These are phyloP conservation scores for Dione vanillae DNA, from an alignment of 2,888 invertebrate genomes.

Conservation along the genomic window DNA sequence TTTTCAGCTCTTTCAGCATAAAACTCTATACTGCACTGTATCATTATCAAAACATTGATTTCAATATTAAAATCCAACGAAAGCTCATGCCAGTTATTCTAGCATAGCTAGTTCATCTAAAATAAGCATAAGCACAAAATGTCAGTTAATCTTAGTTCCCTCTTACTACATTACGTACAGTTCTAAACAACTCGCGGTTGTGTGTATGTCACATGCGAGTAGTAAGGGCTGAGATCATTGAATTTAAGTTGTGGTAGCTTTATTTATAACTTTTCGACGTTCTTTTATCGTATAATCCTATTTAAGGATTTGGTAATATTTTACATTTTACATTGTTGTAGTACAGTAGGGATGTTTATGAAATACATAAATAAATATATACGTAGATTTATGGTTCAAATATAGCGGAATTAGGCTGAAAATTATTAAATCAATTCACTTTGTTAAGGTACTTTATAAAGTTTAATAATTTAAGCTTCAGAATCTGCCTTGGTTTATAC, in stretches of 20 bases:
- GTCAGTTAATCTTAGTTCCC: constrained; percentile 55
- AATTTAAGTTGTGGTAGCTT: not conserved
- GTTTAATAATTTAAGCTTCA: no score
- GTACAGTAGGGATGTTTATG: not conserved
- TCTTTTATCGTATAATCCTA: not conserved
- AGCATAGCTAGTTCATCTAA: constrained; percentile 44
- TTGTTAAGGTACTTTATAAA: no score
- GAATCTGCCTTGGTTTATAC: no score
- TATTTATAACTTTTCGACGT: constrained; percentile 3
- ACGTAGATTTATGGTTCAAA: not conserved
- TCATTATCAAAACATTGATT: not conserved
- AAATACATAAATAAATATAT: no score
- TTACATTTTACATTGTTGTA: not conserved
- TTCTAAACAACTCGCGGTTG: constrained; percentile 13
- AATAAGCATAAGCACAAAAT: constrained; percentile 55
- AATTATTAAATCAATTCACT: no score
- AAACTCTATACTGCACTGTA: no score
- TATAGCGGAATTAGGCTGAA: no score
- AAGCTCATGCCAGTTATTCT: not conserved
- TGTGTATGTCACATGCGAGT: constrained; percentile 12
- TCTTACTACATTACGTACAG: constrained; percentile 32
- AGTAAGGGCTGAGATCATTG: constrained; percentile 15
- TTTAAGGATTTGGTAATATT: not conserved
- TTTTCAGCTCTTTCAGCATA: no score
- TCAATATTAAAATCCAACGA: not conserved